phyloP scores from a whole-genome alignment of 1,140 invertebrate species.

The Macrobrachium nipponense region DNA sequence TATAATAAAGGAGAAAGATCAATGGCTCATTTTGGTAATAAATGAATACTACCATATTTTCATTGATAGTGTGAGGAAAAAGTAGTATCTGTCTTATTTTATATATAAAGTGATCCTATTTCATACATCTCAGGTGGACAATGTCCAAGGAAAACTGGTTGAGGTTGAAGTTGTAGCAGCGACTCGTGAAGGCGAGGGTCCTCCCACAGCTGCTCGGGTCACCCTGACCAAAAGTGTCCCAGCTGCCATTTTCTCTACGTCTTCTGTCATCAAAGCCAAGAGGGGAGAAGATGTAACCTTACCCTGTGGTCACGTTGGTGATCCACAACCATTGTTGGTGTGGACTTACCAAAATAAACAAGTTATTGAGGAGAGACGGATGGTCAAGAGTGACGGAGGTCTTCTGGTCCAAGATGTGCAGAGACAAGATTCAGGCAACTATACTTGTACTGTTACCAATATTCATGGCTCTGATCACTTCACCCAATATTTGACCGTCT shows the following conservation, averaged over 20 bases:
- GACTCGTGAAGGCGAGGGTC: slow-evolving; percentile 66
- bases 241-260: slow-evolving; percentile 76
- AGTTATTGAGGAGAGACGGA: slow-evolving; percentile 40
- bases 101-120: no score
- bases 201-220: slow-evolving; percentile 52
- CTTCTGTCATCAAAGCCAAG: slow-evolving; percentile 76
- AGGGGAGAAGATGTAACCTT: slow-evolving; percentile 87
- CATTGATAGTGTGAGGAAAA: neutral
- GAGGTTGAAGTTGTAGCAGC: slow-evolving; percentile 67
- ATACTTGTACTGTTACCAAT: slow-evolving; percentile 69
- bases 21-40: no score
- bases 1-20: no score
- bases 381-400: slow-evolving; percentile 68
- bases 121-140: slow-evolving; percentile 48
- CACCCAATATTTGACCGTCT: slow-evolving; percentile 49
- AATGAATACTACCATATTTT: neutral
- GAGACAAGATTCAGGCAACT: slow-evolving; percentile 69
- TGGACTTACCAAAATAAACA: slow-evolving; percentile 72
- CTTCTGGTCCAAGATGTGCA: slow-evolving; percentile 67
- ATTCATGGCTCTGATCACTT: slow-evolving; percentile 66
- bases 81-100: neutral
- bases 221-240: slow-evolving; percentile 57
- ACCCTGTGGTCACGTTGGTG: slow-evolving; percentile 83
- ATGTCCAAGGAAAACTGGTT: slow-evolving; percentile 54
- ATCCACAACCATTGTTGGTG: slow-evolving; percentile 73